Conservation (phyloP, 2,797 vertebrate genomes). For the Naso thynnoides region DNA sequence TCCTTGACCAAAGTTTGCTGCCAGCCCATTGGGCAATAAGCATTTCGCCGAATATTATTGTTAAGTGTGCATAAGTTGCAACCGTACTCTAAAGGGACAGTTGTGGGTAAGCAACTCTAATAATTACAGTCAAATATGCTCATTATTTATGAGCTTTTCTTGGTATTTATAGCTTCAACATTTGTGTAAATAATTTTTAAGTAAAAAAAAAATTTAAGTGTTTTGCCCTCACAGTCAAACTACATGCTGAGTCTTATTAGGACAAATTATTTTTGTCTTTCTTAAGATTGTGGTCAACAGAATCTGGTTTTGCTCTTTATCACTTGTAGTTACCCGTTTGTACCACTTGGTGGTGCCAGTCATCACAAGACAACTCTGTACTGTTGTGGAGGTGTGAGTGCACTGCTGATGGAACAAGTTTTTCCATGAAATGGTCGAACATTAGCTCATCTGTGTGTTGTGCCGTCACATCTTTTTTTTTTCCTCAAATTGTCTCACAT, state of each 20-base stretch:
- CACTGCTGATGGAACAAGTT: conserved; percentile 7
- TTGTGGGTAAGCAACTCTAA: background rate
- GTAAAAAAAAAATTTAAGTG: too few relatives aligned
- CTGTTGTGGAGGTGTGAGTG: background rate
- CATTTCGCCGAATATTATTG: conserved; percentile 21
- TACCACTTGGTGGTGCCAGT: conserved; percentile 63
- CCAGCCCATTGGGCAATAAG: conserved; percentile 10
- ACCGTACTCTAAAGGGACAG: conserved; percentile 15
- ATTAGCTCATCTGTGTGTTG: conserved; percentile 10
- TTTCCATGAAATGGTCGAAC: conserved; percentile 29
- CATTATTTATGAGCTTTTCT: background rate
- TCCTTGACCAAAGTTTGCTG: conserved; percentile 25
- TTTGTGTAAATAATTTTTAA: conserved; percentile 26
- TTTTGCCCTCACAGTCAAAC: conserved; percentile 18
- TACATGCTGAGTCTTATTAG: too few relatives aligned
- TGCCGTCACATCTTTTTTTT: conserved; percentile 13
- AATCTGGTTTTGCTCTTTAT: background rate
- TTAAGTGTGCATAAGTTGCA: conserved; percentile 5
- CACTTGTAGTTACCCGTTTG: conserved; percentile 41
- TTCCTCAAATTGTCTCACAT: conserved; percentile 68
- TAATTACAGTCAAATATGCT: background rate
- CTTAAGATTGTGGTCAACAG: conserved; percentile 13
- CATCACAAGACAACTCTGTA: background rate
- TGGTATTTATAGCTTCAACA: too few relatives aligned
- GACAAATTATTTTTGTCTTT: too few relatives aligned